A percentile compares a stretch with the other conserved stretches of the same genome.
Conservation (phyloP, 2,113 vertebrate genomes). For the Turnix velox region DNA sequence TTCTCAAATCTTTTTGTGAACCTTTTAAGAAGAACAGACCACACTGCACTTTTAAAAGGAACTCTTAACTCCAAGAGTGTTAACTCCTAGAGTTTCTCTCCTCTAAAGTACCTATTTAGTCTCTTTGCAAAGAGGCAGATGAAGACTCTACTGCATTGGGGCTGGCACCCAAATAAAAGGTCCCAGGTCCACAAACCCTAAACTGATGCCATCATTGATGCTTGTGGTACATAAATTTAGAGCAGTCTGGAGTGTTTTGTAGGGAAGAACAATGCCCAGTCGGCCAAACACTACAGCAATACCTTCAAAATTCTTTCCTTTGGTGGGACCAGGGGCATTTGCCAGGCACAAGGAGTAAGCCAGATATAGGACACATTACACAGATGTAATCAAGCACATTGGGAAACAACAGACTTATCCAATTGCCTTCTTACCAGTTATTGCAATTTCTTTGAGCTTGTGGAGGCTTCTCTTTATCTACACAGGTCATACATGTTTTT, state of each 20-base stretch:
- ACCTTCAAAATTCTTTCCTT: not conserved
- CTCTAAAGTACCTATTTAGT: not conserved
- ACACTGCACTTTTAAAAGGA: not conserved
- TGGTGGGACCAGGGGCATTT: not conserved
- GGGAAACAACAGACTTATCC: not conserved
- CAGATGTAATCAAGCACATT: not conserved
- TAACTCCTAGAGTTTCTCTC: not conserved
- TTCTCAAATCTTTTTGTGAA: not conserved
- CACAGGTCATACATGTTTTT: not conserved
- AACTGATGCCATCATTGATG: not conserved
- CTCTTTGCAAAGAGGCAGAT: not conserved
- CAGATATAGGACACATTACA: rapidly evolving
- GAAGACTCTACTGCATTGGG: not conserved
- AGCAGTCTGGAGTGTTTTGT: not conserved
- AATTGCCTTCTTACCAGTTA: not conserved
- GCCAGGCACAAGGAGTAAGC: not conserved
- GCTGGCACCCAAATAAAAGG: not conserved
- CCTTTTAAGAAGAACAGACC: not conserved
- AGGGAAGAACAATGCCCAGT: not conserved
- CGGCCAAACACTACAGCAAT: not conserved
- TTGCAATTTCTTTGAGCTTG: not conserved
- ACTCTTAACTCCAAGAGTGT: not conserved
- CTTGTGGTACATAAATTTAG: not conserved
- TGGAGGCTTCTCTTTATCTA: not conserved
- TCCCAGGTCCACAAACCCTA: not conserved